Evolutionary conservation across 1,140 invertebrate genomes (phyloP), one percentile per base, ranked within the genome.

Genomic region (Euura saliciscinereae): DNA sequence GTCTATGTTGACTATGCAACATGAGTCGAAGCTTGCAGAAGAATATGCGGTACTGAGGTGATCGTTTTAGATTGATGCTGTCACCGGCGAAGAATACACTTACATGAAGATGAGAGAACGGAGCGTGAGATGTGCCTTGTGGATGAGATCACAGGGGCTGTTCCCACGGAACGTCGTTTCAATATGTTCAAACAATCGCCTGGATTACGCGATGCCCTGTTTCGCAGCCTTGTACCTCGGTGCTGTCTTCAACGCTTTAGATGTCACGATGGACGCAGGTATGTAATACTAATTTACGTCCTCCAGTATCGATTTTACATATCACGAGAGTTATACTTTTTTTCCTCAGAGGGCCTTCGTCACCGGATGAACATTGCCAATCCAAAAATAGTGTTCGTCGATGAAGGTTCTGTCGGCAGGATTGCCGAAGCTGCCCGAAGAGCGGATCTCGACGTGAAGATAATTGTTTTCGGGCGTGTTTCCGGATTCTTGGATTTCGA

Each of bases 151-250:
- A 11, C 71, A 85, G n/a, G 88, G 87, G 3, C 73, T 89, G 8
- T 77, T 83, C 59, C 80, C 85, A 4, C 83, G 83, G 2, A 89
- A 89, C 67, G 78, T 88, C 1, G 73, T 89, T 6, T 75, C 82
- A 5, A 70, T 88, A 43, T 86, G 86, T 6, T 86, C 86, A 3
- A 80, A 79, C 66, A 89, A 89, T 75, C 87, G 88, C 70, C 71
- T 88, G 13, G 85, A 89, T 64, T 78, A 86, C 44, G 82, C 84
- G 66, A 82, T 90, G 69, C 88, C 88, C 0, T 83, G 84, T 28
- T 28, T 28, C 28, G 28, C 28, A 28, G 28, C 28, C 28, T 1
- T 28, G 28, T 28, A 28, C 28, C 65, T 80, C 87, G 88, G 88
- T 13, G 83, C 79, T 51, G 75, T 77, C 45, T 76, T 76, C 71